Base-by-base conservation (phyloP, 2,888 invertebrate genomes). In the Netelia virgata region DNA sequence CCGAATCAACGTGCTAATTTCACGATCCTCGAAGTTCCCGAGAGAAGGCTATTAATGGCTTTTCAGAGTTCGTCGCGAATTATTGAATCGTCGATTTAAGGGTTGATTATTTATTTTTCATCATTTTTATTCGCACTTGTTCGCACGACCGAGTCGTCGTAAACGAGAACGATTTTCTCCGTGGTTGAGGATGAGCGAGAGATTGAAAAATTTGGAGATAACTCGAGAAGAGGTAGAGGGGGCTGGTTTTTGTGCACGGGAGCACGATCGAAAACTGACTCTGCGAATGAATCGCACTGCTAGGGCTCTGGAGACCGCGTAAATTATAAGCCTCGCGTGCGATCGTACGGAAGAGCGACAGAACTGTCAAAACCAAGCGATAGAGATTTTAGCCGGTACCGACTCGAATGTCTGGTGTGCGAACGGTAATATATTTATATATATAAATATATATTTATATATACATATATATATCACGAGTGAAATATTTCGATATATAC, bases 321-420 rank as follows among this genome's bases (percentile, higher is more conserved):
- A 87, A 88, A 89, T 88, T 88, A 88, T 87, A 87, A 87, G 87
- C 88, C 85, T 83, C 86, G 72, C 76, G 87, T 84, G 85, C 87
- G 79, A 86, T 88, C 88, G 86, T 80, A 87, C 75, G 87, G 88
- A 88, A 88, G 88, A 88, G 84, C 85, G 87, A 87, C 88, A 87
- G 87, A 84, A 73, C 88, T 89, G 90, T 89, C 90, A 89, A 88
- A 89, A 84, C 86, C 88, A 88, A 88, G 64, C 83, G 84, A 82
- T 84, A 47, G 57, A 63, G 43, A 59, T 64, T 73, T 69, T 64
- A 28, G 28, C 8, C 70, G 8, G 14, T 47, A 28, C 36, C 5
- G 23, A 53, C 16, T 68, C 68, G 68, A 61, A 59, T 81, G 53
- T 69, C 11, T 20, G 14, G 10, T 18, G 66, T 20, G 18, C 3